These are phyloP conservation scores for Sphenodon punctatus DNA, from an alignment of 2,797 vertebrate species.

Conservation along the genomic window DNA sequence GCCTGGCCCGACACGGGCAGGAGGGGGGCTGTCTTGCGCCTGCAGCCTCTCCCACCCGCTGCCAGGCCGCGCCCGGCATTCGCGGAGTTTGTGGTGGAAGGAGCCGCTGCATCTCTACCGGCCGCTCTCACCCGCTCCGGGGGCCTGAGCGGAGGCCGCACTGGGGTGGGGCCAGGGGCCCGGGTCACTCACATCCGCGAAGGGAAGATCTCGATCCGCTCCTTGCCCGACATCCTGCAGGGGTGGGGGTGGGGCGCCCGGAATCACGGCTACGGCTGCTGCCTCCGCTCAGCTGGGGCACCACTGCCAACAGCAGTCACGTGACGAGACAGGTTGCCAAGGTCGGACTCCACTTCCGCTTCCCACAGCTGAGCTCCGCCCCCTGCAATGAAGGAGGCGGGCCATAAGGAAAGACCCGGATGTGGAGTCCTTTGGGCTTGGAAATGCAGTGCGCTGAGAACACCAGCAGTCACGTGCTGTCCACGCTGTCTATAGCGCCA, in stretches of 20 bases:
- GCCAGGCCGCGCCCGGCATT: too few species aligned
- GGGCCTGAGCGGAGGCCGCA: too few species aligned
- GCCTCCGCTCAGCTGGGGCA: too few species aligned
- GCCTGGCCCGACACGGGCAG: background rate
- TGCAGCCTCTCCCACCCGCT: too few species aligned
- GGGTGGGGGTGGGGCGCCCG: too few species aligned
- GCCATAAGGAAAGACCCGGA: conserved; percentile 16
- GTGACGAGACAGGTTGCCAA: background rate
- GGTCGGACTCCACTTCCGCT: conserved; percentile 19
- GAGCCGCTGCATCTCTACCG: too few species aligned
- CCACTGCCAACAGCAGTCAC: too few species aligned
- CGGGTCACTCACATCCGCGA: conserved; percentile 92
- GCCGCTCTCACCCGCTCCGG: too few species aligned
- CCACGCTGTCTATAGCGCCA: background rate
- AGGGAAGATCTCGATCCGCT: conserved; percentile 95
- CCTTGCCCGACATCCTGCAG: conserved; percentile 91
- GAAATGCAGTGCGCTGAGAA: background rate
- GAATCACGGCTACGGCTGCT: too few species aligned
- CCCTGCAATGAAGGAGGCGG: accelerated
- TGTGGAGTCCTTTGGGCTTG: background rate
- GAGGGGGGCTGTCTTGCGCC: background rate
- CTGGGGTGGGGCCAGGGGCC: background rate
- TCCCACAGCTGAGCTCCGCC: background rate
- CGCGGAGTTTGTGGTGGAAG: too few species aligned
- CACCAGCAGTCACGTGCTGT: background rate